Percentiles rank a stretch among this genome's conserved stretches.
phyloP scores from a whole-genome alignment of 2,113 vertebrate genomes.

The Dolichotis patagonum region DNA sequence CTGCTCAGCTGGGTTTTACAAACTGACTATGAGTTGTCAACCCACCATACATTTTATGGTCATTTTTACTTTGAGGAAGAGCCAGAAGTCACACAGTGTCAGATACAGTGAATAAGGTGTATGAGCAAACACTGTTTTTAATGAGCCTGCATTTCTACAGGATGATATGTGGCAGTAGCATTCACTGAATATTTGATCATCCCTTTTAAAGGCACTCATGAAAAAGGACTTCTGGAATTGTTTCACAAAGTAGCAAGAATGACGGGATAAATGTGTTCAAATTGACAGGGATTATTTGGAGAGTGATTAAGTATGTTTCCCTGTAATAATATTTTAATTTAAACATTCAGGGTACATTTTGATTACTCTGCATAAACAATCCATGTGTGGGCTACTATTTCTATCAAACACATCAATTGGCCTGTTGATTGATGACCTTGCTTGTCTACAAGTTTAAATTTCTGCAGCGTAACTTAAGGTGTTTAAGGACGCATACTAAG shows the following conservation, averaged over 20 bases:
- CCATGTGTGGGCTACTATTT: not conserved
- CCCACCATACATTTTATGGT: not conserved
- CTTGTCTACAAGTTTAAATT: not conserved
- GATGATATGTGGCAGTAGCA: not conserved
- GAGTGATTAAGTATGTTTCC: not conserved
- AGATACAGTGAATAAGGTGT: not conserved
- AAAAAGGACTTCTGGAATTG: not conserved
- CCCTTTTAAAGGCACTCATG: not conserved
- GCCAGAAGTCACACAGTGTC: not conserved
- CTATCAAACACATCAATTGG: not conserved
- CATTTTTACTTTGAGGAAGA: not conserved
- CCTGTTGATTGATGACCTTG: not conserved
- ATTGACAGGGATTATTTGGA: not conserved
- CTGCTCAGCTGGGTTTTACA: no score
- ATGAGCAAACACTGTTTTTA: not conserved
- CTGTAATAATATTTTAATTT: not conserved
- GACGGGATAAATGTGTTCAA: not conserved
- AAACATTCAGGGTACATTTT: not conserved
- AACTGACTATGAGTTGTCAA: no score
- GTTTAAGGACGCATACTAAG: not conserved
- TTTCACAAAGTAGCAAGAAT: not conserved
- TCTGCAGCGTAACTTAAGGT: not conserved
- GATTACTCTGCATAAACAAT: not conserved
- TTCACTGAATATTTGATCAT: not conserved
- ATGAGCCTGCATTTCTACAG: not conserved